Percentiles rank a stretch among this genome's conserved stretches.
These are phyloP conservation scores for Antheraea mylitta DNA, from an alignment of 1,140 invertebrate species.

Conservation along the genomic window DNA sequence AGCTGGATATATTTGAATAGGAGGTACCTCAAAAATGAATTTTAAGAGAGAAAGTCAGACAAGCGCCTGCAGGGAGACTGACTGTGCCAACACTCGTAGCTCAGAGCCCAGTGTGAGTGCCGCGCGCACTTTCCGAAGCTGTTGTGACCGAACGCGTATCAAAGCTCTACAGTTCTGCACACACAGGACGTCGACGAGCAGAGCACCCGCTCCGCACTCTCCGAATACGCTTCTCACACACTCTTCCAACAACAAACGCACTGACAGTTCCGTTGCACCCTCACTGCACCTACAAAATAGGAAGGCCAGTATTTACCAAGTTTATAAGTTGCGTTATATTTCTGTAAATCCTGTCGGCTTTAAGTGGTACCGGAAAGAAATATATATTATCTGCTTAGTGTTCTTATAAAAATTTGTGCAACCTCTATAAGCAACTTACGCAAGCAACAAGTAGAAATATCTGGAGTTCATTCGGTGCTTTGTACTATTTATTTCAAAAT, in stretches of 20 bases:
- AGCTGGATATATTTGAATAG: too few species aligned
- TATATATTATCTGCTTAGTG: neutral
- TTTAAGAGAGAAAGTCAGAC: neutral
- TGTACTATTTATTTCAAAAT: neutral
- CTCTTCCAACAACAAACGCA: conserved; percentile 3
- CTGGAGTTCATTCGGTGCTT: neutral
- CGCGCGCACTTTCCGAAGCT: conserved; percentile 1
- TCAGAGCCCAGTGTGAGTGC: neutral
- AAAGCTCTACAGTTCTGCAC: neutral
- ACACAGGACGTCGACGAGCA: conserved; percentile 4
- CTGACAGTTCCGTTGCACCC: neutral
- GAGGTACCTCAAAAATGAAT: neutral
- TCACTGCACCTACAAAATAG: neutral
- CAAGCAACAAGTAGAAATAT: neutral
- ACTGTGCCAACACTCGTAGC: neutral
- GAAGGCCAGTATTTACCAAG: neutral
- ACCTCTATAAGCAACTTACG: neutral
- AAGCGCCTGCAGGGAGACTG: conserved; percentile 3
- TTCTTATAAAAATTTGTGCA: neutral
- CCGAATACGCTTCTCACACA: neutral
- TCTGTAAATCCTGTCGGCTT: too few species aligned
- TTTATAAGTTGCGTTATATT: too few species aligned
- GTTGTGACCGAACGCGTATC: neutral
- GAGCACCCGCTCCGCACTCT: neutral
- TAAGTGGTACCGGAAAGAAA: too few species aligned